Evolutionary conservation across 2,113 vertebrate genomes (phyloP), one percentile per base, ranked within the genome.

Genomic region (Tragelaphus strepsiceros): DNA sequence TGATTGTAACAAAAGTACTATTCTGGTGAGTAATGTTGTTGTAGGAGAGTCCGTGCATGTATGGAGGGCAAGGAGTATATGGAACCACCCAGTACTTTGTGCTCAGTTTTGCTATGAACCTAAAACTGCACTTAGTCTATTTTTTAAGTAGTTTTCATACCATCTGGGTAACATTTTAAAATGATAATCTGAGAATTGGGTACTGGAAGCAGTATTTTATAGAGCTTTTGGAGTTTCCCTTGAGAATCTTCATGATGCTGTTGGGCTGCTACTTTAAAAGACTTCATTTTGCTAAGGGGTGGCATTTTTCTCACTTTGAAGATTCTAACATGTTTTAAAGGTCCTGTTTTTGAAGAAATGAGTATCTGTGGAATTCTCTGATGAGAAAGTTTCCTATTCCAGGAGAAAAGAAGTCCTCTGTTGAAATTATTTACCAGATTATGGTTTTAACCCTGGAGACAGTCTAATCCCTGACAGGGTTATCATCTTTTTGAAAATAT

Each of bases 281-380:
- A 98, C 96, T 98, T 98, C 96, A 92, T 96, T 99, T 99, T 98
- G 99, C 99, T 99, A 98, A 98, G 86, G 96, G 98, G 98, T 99
- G 97, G 98, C 91, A 94, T 98, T 93, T 98, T 98, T 91, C 97
- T 98, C 96, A 97, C 99, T 99, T 99, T 99, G 98, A 99, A 99
- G 98, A 98, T 98, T 98, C 97, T 98, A 98, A 98, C 98, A 98
- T 99, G 98, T 99, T 99, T 98, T 98, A 99, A 99, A 98, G 98
- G 98, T 97, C 98, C 91, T 96, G 97, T 90, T 98, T 99, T 99
- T 99, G 99, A 99, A 99, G 98, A 98, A 98, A 97, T 98, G 98
- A 98, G 28, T 99, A 97, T 98, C 98, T 98, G 94, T 98, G 97
- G 97, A 98, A 98, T 98, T 99, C 98, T 98, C 98, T 98, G 94